Percentiles rank a stretch among this genome's conserved stretches.
phyloP scores from a whole-genome alignment of 2,888 invertebrate genomes.

The Cabera pusaria region DNA sequence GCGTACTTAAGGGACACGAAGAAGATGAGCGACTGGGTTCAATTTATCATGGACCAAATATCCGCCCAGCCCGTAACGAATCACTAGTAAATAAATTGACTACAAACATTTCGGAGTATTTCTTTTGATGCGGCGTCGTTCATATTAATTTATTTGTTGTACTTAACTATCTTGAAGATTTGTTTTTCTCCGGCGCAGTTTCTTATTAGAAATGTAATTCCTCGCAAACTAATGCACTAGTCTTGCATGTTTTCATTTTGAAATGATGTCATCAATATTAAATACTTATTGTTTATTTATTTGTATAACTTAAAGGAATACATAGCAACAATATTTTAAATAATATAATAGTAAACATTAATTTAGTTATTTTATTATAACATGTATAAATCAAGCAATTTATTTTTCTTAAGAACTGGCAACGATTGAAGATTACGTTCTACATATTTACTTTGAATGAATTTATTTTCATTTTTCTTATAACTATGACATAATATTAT shows the following conservation, averaged over 20 bases:
- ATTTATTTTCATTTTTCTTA: too few relatives aligned
- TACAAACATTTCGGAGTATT: slow-evolving; percentile 71
- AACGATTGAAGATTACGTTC: too few relatives aligned
- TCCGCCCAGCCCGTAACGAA: slow-evolving; percentile 79
- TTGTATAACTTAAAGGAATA: too few relatives aligned
- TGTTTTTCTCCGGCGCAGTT: slow-evolving; percentile 35
- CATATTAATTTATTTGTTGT: slow-evolving; percentile 57
- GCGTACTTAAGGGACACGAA: slow-evolving; percentile 35
- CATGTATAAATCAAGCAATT: too few relatives aligned
- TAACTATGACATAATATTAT: too few relatives aligned
- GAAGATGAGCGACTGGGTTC: slow-evolving; percentile 67
- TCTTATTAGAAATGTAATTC: slow-evolving; percentile 31
- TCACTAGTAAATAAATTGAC: slow-evolving; percentile 81
- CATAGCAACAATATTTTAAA: too few relatives aligned
- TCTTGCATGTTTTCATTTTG: slow-evolving; percentile 13
- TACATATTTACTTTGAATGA: too few relatives aligned
- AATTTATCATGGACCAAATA: slow-evolving; percentile 80
- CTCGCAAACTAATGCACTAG: slow-evolving; percentile 16
- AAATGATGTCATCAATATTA: too few relatives aligned
- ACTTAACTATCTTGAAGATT: slow-evolving; percentile 43
- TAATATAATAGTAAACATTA: too few relatives aligned
- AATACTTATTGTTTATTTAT: too few relatives aligned
- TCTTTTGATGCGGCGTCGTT: slow-evolving; percentile 60
- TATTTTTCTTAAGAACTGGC: too few relatives aligned
- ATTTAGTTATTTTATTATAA: too few relatives aligned